Percentiles rank a stretch among this genome's conserved stretches.
Conservation (phyloP, 2,888 invertebrate species). For the Dascillus cervinus region DNA sequence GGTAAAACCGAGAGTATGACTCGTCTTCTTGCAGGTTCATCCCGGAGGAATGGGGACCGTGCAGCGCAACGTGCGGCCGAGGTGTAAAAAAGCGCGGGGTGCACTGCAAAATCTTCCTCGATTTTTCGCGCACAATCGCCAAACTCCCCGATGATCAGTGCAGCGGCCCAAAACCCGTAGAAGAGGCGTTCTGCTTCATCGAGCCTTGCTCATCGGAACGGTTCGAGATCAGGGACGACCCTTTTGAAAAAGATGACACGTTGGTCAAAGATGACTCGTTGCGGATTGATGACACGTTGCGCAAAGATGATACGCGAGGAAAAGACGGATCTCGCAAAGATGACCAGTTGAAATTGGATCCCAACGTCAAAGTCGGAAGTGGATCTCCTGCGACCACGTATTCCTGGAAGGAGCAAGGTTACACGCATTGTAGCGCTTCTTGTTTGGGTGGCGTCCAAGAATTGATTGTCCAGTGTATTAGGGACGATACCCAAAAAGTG, state of each 20-base stretch:
- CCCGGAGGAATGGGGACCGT: slow-evolving; percentile 87
- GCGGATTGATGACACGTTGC: not conserved
- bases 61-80: slow-evolving; percentile 72
- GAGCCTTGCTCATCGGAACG: slow-evolving; percentile 59
- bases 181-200: slow-evolving; percentile 73
- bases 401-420: slow-evolving; percentile 84
- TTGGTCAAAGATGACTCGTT: not conserved
- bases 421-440: slow-evolving; percentile 88
- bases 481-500: slow-evolving; percentile 79
- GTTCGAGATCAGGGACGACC: slow-evolving; percentile 48
- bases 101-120: slow-evolving; percentile 90
- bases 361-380: slow-evolving; percentile 30
- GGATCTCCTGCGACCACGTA: slow-evolving; percentile 73
- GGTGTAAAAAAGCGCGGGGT: slow-evolving; percentile 80
- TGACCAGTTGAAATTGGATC: slow-evolving; percentile 11
- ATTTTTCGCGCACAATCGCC: slow-evolving; percentile 83
- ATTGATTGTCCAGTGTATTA: slow-evolving; percentile 78
- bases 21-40: slow-evolving; percentile 82
- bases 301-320: not conserved
- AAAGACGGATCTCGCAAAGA: too few species aligned
- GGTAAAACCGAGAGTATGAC: too few species aligned
- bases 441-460: slow-evolving; percentile 87
- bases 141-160: slow-evolving; percentile 84
- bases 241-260: too few species aligned
- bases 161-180: slow-evolving; percentile 73